Evolutionary conservation across 2,888 invertebrate genomes (phyloP).

Genomic region (Neuroscelio doddi): DNA sequence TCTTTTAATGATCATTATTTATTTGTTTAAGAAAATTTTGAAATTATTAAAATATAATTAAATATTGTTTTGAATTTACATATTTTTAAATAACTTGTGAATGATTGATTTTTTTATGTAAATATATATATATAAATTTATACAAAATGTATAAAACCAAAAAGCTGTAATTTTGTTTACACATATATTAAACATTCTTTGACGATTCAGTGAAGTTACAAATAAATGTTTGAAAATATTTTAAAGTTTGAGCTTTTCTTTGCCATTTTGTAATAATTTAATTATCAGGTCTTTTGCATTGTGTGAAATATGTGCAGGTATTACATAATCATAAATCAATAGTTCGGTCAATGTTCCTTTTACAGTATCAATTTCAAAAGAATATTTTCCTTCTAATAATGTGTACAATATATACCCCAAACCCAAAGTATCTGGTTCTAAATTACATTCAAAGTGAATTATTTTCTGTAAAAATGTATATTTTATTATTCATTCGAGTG

Average conservation of each 20-base stretch:
- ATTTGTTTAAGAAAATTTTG: too few species aligned
- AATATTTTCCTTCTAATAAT: constrained; percentile 90
- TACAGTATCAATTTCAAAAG: constrained; percentile 93
- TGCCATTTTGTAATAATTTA: constrained; percentile 87
- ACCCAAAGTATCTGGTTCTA: constrained; percentile 96
- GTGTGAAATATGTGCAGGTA: constrained; percentile 84
- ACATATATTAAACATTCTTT: too few species aligned
- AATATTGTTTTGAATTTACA: too few species aligned
- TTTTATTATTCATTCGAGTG: too few species aligned
- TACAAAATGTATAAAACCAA: too few species aligned
- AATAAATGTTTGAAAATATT: constrained; percentile 88
- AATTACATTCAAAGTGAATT: too few species aligned
- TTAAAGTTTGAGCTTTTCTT: constrained; percentile 83
- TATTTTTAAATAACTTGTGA: too few species aligned
- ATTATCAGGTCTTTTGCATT: constrained; percentile 91
- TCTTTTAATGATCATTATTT: too few species aligned
- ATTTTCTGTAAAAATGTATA: constrained; percentile 74
- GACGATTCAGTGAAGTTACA: constrained; percentile 65
- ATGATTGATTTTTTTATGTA: too few species aligned
- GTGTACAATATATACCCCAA: constrained; percentile 97
- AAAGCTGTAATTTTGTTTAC: too few species aligned
- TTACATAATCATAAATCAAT: constrained; percentile 86
- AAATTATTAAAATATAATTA: too few species aligned
- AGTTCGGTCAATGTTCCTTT: constrained; percentile 91
- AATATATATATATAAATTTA: too few species aligned